Evolutionary conservation across 2,888 invertebrate genomes (phyloP), one percentile per base, ranked within the genome.

Genomic region (Drosophila atroscutellata): DNA sequence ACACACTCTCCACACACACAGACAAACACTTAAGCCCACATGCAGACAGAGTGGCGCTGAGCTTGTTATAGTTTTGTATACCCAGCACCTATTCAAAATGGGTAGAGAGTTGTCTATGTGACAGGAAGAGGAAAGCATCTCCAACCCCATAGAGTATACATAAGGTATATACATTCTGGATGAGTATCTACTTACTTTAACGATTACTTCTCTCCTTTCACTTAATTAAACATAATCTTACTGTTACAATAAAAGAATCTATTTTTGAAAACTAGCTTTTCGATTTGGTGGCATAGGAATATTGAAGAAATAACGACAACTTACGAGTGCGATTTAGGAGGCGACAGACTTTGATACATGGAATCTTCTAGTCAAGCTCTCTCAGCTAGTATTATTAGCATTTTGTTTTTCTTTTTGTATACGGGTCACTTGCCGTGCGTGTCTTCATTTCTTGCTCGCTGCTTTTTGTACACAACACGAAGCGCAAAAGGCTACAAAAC

Each of bases 391-490:
- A 26, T 18, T 26, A 36, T 37, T 37, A n/a, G 26, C 2, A 55
- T n/a, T 55, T 54, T 45, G 2, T 51, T 64, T 26, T 52, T 34
- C 5, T 15, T 56, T 34, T 61, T 69, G 36, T 68, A 58, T 66
- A 32, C 26, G 69, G 58, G 65, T 73, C 75, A 76, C 82, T 89
- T 78, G 76, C 62, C 75, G 73, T 79, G 83, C 86, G 79, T 88
- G 79, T 80, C 82, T 76, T 77, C 70, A 68, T 60, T 77, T 68
- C 72, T 57, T 77, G 52, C 26, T 54, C 49, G 47, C 49, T 45
- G 64, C 69, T 65, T 26, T 67, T 54, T 60, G 56, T 61, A 28
- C 54, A 62, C 65, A 63, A 59, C 68, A 69, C 72, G 69, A 58
- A 74, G 62, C 52, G 67, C 59, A 71, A 71, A 59, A 59, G 79